Base-by-base conservation (phyloP, 1,140 invertebrate species). In the Drosophila mojavensis region DNA sequence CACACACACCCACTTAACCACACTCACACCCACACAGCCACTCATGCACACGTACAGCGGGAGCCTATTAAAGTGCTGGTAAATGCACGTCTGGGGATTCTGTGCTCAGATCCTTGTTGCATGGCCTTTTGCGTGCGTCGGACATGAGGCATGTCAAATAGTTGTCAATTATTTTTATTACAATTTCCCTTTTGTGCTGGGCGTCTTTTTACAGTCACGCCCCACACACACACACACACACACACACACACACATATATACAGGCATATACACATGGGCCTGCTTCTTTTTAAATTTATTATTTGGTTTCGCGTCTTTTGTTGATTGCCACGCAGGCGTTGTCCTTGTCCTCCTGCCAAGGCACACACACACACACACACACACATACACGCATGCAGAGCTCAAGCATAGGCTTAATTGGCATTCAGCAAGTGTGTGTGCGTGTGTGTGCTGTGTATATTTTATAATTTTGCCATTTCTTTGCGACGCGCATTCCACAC, bases 111-210 rank as follows among this genome's bases (percentile, higher is more conserved):
- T n/a, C 9, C 43, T 15, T 33, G 66, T 71, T 78, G 68, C 82
- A 68, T 81, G 76, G 68, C 73, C 76, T 77, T 72, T 79, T 82
- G 76, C 79, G 71, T 78, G 73, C 75, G 77, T 75, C 85, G 84
- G 81, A 89, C 84, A 84, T 90, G 85, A 89, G 84, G 81, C 84
- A 89, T 89, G 84, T 89, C 84, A 89, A 89, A 89, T 89, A 89
- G 84, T 89, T 89, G 84, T 89, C 84, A 89, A 89, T 89, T 89
- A 89, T 90, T 89, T 89, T 89, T 89, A 89, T 89, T 89, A 90
- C 84, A 79, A 85, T 84, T 90, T 84, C 74, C 73, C 72, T 77
- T 68, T 81, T 85, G 69, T 78, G 68, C 64, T 75, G 50, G 54
- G 45, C 53, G 64, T 47, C 64, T 67, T 68, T 61, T 73, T 54